phyloP scores from a whole-genome alignment of 1,140 invertebrate genomes.

The Tetraneura akinire region DNA sequence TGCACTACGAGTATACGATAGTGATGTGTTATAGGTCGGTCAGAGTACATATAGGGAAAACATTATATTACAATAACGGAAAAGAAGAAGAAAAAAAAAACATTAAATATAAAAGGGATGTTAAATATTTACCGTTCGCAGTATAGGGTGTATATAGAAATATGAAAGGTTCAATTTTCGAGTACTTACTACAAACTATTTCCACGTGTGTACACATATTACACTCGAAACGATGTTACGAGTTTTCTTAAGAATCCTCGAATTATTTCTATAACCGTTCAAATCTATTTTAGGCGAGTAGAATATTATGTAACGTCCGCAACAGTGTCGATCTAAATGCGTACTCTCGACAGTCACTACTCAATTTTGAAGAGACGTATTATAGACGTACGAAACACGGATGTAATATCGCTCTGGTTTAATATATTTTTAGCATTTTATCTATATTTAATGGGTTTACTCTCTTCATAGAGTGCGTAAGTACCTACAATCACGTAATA shows the following conservation, averaged over 20 bases:
- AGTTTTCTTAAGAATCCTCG: constrained; percentile 13
- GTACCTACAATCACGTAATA: too few species aligned
- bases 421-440: not conserved
- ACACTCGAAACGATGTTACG: not conserved
- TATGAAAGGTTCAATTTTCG: not conserved
- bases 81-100: too few species aligned
- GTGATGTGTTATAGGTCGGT: too few species aligned
- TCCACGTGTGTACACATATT: not conserved
- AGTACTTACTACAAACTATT: not conserved
- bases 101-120: not conserved
- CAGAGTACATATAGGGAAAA: not conserved
- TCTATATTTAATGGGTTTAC: not conserved
- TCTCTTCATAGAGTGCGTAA: too few species aligned
- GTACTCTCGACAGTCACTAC: not conserved
- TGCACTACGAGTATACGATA: too few species aligned
- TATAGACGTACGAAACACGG: not conserved
- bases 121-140: not conserved
- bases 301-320: not conserved
- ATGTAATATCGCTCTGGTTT: not conserved
- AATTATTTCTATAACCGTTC: constrained; percentile 6
- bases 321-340: not conserved
- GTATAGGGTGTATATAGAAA: constrained; percentile 1
- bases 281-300: constrained; percentile 1
- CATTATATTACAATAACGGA: not conserved
- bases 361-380: not conserved